Base-by-base conservation (phyloP, 2,888 invertebrate species). In the Tetrapedia diversipes region DNA sequence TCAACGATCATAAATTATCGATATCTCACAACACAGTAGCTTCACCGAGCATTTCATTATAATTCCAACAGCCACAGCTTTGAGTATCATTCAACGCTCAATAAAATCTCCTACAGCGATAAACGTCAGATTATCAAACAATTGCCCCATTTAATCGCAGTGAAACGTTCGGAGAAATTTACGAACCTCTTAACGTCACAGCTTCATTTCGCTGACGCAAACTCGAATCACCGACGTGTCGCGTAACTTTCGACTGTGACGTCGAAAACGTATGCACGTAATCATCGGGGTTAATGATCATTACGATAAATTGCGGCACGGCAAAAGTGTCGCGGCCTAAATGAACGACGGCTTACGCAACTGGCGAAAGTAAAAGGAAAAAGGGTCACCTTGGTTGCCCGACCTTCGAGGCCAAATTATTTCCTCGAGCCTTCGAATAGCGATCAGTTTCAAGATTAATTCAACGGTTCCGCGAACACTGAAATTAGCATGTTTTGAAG, bases 281-380 rank as follows among this genome's bases (percentile, higher is more conserved):
- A 47, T 45, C 4, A 7, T 34, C 10, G 2, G 3, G 29, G 6
- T n/a, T 14, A 53, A 57, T 8, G 27, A 24, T 51, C 39, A 49
- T 49, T 29, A 39, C n/a, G 19, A 56, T 8, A 43, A 80, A 63
- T 54, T 60, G 41, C 37, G 39, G 14, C 57, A 61, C n/a, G 8
- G 14, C 3, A 22, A 61, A 54, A 24, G 29, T 29, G 22, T 19
- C 29, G 4, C 34, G 41, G 11, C 22, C 32, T 19, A 27, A n/a
- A 39, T 27, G 65, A 68, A 51, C 68, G 66, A 54, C 69, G 60
- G 56, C 59, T 75, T 73, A 71, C 65, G 65, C 64, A 77, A 82
- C 66, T 59, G 61, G 76, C 54, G 71, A 76, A 76, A 78, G 77
- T 76, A 75, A 78, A 34, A 75, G 68, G 73, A n/a, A 70, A 75